Evolutionary conservation across 1,140 invertebrate genomes (phyloP).

Genomic region (Daktulosphaira vitifoliae): DNA sequence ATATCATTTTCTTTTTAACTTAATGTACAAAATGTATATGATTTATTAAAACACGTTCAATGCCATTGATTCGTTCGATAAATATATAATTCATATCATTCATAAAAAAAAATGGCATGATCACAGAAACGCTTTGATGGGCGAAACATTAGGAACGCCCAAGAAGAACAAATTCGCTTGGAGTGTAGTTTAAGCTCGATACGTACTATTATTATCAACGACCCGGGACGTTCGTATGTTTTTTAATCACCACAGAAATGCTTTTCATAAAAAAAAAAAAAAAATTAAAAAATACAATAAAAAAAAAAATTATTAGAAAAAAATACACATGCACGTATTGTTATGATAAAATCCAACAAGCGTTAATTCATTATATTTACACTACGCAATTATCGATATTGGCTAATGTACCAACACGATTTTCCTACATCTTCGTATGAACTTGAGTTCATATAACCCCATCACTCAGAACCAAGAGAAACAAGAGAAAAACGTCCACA

Average conservation of each 20-base stretch:
- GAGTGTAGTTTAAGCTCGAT: conserved; percentile 11
- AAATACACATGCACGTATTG: not conserved
- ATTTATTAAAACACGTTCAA: conserved; percentile 7
- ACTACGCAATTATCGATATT: not conserved
- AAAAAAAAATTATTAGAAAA: not conserved
- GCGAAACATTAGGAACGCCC: conserved; percentile 7
- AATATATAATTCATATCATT: conserved; percentile 13
- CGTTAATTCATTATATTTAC: not conserved
- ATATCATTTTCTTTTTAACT: not conserved
- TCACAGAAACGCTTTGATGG: conserved; percentile 32
- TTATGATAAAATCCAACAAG: conserved; percentile 1
- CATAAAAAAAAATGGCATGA: conserved; percentile 23
- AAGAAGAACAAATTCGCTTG: conserved; percentile 7
- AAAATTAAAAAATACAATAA: not conserved
- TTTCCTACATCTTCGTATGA: too few relatives aligned
- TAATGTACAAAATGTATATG: not conserved
- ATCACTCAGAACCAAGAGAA: conserved; percentile 1
- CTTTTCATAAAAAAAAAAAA: conserved; percentile 24
- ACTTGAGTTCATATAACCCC: not conserved
- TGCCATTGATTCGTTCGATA: conserved; percentile 17
- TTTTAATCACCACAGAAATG: conserved; percentile 32
- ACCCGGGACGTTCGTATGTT: conserved; percentile 5
- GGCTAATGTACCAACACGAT: too few relatives aligned
- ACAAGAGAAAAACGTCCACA: conserved; percentile 32
- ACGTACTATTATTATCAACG: too few relatives aligned